Percentiles rank a stretch among this genome's conserved stretches.
Conservation (phyloP, 2,888 invertebrate species). For the Panorpa germanica region DNA sequence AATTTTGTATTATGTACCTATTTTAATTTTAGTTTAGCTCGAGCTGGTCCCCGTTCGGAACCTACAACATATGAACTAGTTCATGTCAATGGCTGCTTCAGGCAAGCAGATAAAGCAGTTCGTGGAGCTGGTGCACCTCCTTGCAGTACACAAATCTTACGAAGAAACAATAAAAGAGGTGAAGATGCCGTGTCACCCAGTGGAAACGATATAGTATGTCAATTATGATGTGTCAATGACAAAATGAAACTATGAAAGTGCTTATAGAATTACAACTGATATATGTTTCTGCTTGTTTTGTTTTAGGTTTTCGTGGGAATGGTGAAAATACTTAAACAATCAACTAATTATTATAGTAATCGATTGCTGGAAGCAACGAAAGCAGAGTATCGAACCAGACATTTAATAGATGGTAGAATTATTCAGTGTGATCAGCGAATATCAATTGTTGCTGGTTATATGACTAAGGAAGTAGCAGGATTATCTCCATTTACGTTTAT, state of each 20-base stretch:
- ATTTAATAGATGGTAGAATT: constrained; percentile 74
- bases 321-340: constrained; percentile 50
- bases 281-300: constrained; percentile 9
- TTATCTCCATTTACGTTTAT: constrained; percentile 76
- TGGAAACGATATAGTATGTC: constrained; percentile 37
- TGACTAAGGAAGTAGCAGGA: constrained; percentile 79
- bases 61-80: constrained; percentile 51
- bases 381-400: constrained; percentile 79
- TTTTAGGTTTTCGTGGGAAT: constrained; percentile 47
- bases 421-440: constrained; percentile 83
- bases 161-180: constrained; percentile 31
- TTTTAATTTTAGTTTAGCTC: constrained; percentile 25
- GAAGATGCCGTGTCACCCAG: constrained; percentile 34
- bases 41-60: constrained; percentile 53
- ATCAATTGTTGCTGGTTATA: constrained; percentile 71
- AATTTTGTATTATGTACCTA: neutral
- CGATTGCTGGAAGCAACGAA: constrained; percentile 45
- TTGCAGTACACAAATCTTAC: constrained; percentile 23
- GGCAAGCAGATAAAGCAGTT: constrained; percentile 34
- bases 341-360: constrained; percentile 45
- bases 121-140: constrained; percentile 27
- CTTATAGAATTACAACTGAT: neutral
- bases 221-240: too few species aligned
- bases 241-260: too few species aligned
- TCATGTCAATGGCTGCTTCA: constrained; percentile 43